These are phyloP conservation scores for Sebastes iracundus DNA, from an alignment of 2,797 vertebrate species.

Conservation along the genomic window DNA sequence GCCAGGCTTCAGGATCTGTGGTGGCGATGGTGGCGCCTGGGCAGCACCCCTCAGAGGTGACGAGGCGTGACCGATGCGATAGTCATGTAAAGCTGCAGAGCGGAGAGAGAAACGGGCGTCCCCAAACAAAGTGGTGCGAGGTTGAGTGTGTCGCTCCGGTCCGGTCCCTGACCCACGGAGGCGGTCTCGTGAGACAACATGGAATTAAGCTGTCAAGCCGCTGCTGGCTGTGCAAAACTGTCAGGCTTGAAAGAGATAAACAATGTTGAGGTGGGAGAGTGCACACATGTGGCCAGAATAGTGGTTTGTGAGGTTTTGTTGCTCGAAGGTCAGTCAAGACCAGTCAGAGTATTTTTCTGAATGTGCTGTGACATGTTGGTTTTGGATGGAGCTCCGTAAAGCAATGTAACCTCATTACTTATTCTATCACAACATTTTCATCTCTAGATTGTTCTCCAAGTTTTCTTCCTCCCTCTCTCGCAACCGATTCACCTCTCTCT, in stretches of 20 bases:
- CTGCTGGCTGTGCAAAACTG: slow-evolving; percentile 50
- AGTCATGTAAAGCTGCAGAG: slow-evolving; percentile 49
- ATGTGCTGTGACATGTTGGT: slow-evolving; percentile 41
- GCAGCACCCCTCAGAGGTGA: slow-evolving; percentile 7
- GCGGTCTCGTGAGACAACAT: slow-evolving; percentile 64
- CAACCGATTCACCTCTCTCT: background rate
- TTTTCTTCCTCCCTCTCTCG: background rate
- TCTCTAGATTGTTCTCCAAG: background rate
- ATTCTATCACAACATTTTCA: background rate
- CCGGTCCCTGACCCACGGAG: slow-evolving; percentile 50
- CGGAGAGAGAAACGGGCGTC: slow-evolving; percentile 25
- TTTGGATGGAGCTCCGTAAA: slow-evolving; percentile 23
- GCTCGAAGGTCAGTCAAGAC: slow-evolving; percentile 45
- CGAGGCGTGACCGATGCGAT: slow-evolving; percentile 33
- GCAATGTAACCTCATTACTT: background rate
- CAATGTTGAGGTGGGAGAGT: slow-evolving; percentile 69
- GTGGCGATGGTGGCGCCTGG: background rate
- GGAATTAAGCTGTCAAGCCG: slow-evolving; percentile 79
- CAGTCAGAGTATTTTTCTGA: slow-evolving; percentile 36
- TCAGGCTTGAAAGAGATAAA: slow-evolving; percentile 67
- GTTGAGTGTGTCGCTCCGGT: slow-evolving; percentile 59
- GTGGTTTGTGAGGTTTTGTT: slow-evolving; percentile 64
- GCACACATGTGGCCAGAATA: slow-evolving; percentile 46
- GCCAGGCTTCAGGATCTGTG: slow-evolving; percentile 4
- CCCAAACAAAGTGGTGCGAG: slow-evolving; percentile 46